A percentile compares a stretch with the other conserved stretches of the same genome.
Conservation (phyloP, 2,888 invertebrate genomes). For the Erannis defoliaria region DNA sequence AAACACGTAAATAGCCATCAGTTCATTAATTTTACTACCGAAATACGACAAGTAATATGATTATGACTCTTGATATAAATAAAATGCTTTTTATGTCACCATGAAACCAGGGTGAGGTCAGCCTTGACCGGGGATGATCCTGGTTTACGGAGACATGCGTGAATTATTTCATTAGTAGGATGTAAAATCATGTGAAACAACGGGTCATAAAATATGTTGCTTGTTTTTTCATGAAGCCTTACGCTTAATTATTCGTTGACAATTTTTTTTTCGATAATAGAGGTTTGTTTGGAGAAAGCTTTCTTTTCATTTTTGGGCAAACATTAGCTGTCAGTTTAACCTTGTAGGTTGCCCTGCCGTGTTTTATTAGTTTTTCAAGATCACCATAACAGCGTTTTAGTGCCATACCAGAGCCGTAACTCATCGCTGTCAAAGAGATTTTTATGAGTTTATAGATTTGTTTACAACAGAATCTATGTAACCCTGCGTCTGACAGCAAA, state of each 20-base stretch:
- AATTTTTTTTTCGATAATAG: too few relatives aligned
- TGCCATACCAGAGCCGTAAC: conserved; percentile 14
- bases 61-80: conserved; percentile 38
- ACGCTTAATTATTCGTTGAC: not conserved
- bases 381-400: conserved; percentile 15
- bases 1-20: conserved; percentile 17
- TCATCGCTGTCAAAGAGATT: conserved; percentile 17
- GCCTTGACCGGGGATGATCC: conserved; percentile 53
- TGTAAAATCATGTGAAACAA: not conserved
- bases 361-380: conserved; percentile 18
- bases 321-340: not conserved
- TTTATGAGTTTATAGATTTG: conserved; percentile 20
- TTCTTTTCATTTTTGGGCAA: not conserved
- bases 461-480: conserved; percentile 19
- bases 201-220: not conserved
- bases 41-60: conserved; percentile 39
- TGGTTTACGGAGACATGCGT: conserved; percentile 31
- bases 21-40: conserved; percentile 34
- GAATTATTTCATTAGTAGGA: conserved; percentile 41
- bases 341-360: not conserved
- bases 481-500: not conserved
- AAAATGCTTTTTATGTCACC: conserved; percentile 50
- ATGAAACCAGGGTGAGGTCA: conserved; percentile 47
- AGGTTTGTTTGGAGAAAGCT: not conserved
- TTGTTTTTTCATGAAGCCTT: not conserved